Base-by-base conservation (phyloP, 1,140 invertebrate genomes). In the Tetramorium simillimum region DNA sequence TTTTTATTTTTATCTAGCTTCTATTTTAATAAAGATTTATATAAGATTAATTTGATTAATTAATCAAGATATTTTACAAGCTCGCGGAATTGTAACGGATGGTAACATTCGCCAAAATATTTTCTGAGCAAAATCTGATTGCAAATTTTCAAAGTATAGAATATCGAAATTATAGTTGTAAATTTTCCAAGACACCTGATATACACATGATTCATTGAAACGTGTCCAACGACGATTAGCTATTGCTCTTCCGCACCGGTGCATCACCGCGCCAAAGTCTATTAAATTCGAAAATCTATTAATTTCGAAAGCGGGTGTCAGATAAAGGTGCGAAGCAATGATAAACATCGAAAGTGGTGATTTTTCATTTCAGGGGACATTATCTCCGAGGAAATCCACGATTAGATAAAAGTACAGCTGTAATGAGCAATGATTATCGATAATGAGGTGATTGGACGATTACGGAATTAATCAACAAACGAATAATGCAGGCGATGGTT, bases 281-380 rank as follows among this genome's bases (percentile, higher is more conserved):
- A 56, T 81, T 81, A 63, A 70, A 81, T 69, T 43, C 21, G 46
- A 67, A 43, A 43, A 7, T 46, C 53, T 76, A 65, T 63, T 33
- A 78, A 63, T 72, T 81, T 37, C 3, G 12, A 56, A 40, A 56
- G 49, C 14, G n/a, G 46, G n/a, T 21, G 65, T 43, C 33, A 24
- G n/a, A 56, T 81, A n/a, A 56, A 6, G 3, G 10, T 5, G 16
- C 14, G 4, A 80, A 37, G 46, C 56, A 43, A 7, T 9, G n/a
- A 1, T 12, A 18, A 53, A 24, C 24, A n/a, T 70, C 14, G 10
- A n/a, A 5, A 24, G 43, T 16, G 16, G 12, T 21, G 16, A 70
- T 65, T 46, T 65, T 65, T n/a, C 18, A 65, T 67, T 67, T 67
- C 28, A 37, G 14, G 43, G 4, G n/a, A 67, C 43, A 37, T 67